Percentiles rank a stretch among this genome's conserved stretches.
These are phyloP conservation scores for Cephonodes hylas DNA, from an alignment of 2,888 invertebrate species.

Conservation along the genomic window DNA sequence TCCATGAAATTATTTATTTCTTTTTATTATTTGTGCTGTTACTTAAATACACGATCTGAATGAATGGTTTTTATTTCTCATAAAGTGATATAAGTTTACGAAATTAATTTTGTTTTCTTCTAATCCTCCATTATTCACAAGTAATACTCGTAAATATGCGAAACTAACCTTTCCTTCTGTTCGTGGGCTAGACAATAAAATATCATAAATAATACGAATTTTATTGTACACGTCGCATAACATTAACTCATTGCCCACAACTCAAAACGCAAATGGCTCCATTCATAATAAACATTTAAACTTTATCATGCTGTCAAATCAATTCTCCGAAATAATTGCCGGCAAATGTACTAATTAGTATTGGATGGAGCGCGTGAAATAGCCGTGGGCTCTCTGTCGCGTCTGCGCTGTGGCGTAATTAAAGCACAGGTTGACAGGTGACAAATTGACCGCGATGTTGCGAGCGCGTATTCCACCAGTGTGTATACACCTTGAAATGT, in stretches of 20 bases:
- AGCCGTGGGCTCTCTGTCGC: constrained; percentile 12
- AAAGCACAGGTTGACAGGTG: constrained; percentile 72
- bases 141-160: too few species aligned
- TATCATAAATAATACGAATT: not conserved
- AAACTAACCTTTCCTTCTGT: not conserved
- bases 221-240: not conserved
- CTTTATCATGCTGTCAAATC: not conserved
- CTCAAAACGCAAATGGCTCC: not conserved
- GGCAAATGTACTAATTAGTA: not conserved
- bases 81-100: too few species aligned
- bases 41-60: too few species aligned
- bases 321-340: constrained; percentile 1
- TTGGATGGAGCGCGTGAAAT: not conserved
- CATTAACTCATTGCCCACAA: not conserved
- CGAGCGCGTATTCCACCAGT: not conserved
- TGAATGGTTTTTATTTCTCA: too few species aligned
- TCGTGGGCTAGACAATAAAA: not conserved
- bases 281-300: not conserved
- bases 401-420: constrained; percentile 50
- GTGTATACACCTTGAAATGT: not conserved
- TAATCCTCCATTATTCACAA: too few species aligned
- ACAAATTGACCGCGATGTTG: constrained; percentile 58
- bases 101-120: too few species aligned
- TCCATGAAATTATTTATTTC: too few species aligned
- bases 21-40: too few species aligned